Conservation (phyloP, 2,797 vertebrate species). For the Distichodus sexfasciatus region DNA sequence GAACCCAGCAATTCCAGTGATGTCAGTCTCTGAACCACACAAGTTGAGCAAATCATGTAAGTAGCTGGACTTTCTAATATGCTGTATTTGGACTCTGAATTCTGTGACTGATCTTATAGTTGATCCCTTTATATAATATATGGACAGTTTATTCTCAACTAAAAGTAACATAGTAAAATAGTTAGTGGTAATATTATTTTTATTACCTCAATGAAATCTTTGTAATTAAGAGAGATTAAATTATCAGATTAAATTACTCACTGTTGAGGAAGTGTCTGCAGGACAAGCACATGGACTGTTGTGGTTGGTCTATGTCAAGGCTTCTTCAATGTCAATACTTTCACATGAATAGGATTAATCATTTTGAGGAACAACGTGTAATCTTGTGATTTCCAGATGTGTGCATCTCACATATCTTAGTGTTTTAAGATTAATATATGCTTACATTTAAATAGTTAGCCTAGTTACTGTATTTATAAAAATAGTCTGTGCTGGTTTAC, state of each 20-base stretch:
- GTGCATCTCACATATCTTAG: too few relatives aligned
- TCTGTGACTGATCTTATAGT: slow-evolving; percentile 40
- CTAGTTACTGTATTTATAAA: too few relatives aligned
- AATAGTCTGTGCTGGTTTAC: too few relatives aligned
- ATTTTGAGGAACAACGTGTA: neutral
- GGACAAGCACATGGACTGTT: slow-evolving; percentile 56
- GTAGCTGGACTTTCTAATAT: neutral
- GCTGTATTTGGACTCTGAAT: neutral
- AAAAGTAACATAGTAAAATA: slow-evolving; percentile 64
- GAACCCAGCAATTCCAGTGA: slow-evolving; percentile 16
- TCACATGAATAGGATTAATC: neutral
- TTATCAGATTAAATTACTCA: slow-evolving; percentile 68
- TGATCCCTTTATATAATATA: slow-evolving; percentile 67
- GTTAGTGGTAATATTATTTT: slow-evolving; percentile 74
- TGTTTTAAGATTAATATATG: too few relatives aligned
- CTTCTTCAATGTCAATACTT: slow-evolving; percentile 40
- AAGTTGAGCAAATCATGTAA: neutral
- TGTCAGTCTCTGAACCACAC: slow-evolving; percentile 18
- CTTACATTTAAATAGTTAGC: too few relatives aligned
- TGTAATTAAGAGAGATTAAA: slow-evolving; percentile 78
- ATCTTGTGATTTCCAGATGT: too few relatives aligned
- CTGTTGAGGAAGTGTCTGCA: slow-evolving; percentile 59
- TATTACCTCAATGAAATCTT: slow-evolving; percentile 76
- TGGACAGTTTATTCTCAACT: slow-evolving; percentile 66
- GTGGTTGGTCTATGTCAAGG: slow-evolving; percentile 62